These are phyloP conservation scores for Noctua pronuba DNA, from an alignment of 2,888 invertebrate species.

Conservation along the genomic window DNA sequence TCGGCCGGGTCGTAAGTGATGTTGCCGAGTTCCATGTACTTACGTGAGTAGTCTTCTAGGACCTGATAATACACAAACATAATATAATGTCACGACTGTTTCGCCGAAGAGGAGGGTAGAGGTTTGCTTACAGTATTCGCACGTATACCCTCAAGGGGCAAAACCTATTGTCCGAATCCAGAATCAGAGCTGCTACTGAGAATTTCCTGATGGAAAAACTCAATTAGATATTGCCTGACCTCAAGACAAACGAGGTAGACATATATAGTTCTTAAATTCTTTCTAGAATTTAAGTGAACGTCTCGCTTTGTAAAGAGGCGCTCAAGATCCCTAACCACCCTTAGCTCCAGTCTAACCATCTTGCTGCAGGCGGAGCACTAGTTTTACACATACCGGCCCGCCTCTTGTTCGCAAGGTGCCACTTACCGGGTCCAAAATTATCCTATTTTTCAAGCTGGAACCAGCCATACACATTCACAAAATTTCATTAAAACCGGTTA, in stretches of 20 bases:
- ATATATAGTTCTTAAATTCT: not conserved
- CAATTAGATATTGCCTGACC: not conserved
- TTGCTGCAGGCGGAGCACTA: too few relatives aligned
- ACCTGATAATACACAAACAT: conserved; percentile 70
- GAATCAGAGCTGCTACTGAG: not conserved
- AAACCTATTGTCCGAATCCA: not conserved
- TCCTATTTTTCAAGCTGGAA: not conserved
- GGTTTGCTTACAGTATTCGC: not conserved
- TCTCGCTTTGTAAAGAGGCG: not conserved
- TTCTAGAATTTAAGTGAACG: not conserved
- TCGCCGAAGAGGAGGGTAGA: not conserved
- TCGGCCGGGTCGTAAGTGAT: conserved; percentile 94
- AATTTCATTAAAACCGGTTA: too few relatives aligned
- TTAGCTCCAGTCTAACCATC: not conserved
- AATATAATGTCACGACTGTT: not conserved
- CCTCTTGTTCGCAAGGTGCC: not conserved
- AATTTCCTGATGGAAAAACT: not conserved
- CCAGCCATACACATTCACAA: not conserved
- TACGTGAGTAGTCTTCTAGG: conserved; percentile 81
- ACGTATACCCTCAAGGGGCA: not conserved
- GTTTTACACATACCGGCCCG: not conserved
- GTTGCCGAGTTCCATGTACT: conserved; percentile 83
- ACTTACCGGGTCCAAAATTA: not conserved
- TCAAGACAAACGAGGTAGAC: not conserved
- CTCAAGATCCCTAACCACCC: not conserved